phyloP scores from a whole-genome alignment of 2,888 invertebrate species.

The Teleogryllus oceanicus region DNA sequence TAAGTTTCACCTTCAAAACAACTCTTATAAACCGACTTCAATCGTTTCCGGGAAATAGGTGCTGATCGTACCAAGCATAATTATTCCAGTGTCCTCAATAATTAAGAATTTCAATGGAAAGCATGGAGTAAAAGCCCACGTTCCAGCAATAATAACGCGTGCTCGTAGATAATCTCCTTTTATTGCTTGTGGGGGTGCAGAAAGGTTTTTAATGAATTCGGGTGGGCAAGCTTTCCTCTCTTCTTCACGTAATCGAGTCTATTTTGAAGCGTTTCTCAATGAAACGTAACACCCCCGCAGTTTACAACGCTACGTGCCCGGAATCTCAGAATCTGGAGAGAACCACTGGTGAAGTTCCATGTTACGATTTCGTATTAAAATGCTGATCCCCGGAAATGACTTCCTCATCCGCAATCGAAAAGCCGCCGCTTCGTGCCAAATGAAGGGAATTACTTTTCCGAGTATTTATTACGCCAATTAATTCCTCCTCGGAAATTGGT shows the following conservation, averaged over 20 bases:
- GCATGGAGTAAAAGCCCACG: no score
- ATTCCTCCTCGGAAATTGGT: neutral
- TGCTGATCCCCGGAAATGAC: neutral
- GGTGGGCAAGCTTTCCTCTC: neutral
- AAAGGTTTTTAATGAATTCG: neutral
- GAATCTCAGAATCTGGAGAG: neutral
- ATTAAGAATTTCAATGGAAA: no score
- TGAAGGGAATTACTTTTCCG: neutral
- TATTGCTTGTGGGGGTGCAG: no score
- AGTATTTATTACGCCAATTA: conserved; percentile 18
- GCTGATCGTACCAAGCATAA: no score
- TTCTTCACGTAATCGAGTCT: neutral
- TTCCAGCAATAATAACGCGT: no score
- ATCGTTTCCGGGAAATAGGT: no score
- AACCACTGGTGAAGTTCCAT: neutral
- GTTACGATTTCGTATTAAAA: conserved; percentile 6
- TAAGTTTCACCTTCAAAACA: no score
- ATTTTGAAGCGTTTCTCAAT: conserved; percentile 1
- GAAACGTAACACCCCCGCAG: neutral
- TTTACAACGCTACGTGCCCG: neutral
- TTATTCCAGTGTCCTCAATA: no score
- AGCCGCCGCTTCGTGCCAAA: neutral
- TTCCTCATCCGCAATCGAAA: neutral
- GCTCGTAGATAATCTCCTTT: no score
- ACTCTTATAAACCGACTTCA: no score